Evolutionary conservation across 30 jellyfish, hydroid and myxozoan species (phyloP), one percentile per base, ranked within the genome.

Genomic region (Hydractinia echinata): DNA sequence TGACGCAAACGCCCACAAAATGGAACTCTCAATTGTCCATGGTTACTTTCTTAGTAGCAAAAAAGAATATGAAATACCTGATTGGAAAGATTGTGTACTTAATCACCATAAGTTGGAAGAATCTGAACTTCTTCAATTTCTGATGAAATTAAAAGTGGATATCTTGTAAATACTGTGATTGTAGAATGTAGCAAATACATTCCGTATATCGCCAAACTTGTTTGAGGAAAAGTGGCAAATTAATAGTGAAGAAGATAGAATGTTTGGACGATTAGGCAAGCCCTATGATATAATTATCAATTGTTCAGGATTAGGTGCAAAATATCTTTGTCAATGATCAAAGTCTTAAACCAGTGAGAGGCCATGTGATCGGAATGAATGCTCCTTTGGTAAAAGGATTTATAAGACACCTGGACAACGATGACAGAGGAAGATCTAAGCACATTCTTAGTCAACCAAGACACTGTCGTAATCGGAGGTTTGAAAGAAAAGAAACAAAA

Each of bases 251-350:
- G 72, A 87, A 87, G 66, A 79, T 87, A 11, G 56, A 80, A 14
- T 70, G 77, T 10, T 51, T 85, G 60, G 62, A 19, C 8, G 18
- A 79, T 83, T 18, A 70, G 54, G 80, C 13, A 54, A 56, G 7
- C 21, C n/a, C 21, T 70, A 18, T 70, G n/a, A 89, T 70, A 68
- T 84, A 55, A 89, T 89, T 1, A 73, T 89, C 16, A 89, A 84
- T 81, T 84, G 95, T 53, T 53, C 89, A 72, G 97, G 97, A 7
- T 62, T 89, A n/a, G 89, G 95, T 8, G 95, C 97, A 21, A 79
- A 88, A 49, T 73, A 84, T 62, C 81, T 89, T 70, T 5, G 81
- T 92, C 61, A 66, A 66, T 30, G 97, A 89, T 66, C 62, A 71
- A 20, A 11, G 56, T n/a, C 79, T 89, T 11, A 73, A 18, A 62